Conservation (phyloP, 2,113 vertebrate genomes). For the Connochaetes taurinus region DNA sequence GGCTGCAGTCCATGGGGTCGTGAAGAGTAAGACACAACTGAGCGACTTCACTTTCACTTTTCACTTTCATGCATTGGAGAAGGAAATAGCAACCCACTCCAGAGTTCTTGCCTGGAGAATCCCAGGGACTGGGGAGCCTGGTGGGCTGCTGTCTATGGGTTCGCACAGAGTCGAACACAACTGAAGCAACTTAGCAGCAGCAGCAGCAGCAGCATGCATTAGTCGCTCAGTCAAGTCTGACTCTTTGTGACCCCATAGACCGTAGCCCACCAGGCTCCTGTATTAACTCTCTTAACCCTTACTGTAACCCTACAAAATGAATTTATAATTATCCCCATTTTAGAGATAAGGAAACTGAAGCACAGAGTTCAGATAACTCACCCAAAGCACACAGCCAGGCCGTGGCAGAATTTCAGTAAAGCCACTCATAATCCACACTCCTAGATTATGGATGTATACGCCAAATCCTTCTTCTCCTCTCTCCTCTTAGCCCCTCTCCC, state of each 20-base stretch:
- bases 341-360: not conserved
- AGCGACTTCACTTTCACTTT: too few species aligned
- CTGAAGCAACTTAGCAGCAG: too few species aligned
- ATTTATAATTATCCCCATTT: not conserved
- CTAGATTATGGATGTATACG: too few species aligned
- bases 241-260: not conserved
- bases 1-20: too few species aligned
- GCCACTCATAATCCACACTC: not conserved
- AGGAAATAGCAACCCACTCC: too few species aligned
- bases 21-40: too few species aligned
- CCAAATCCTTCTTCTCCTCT: not conserved
- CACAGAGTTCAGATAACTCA: not conserved
- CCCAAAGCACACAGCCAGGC: not conserved
- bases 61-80: too few species aligned
- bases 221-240: accelerated
- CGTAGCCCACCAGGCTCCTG: not conserved
- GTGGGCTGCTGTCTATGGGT: too few species aligned
- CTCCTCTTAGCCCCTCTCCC: not conserved
- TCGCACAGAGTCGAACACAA: too few species aligned
- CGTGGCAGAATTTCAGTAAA: not conserved
- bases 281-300: not conserved
- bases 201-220: not conserved
- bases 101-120: too few species aligned
- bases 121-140: too few species aligned
- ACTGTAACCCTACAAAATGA: not conserved